Base-by-base conservation (phyloP, 2,113 vertebrate genomes). In the Myotis brandtii region DNA sequence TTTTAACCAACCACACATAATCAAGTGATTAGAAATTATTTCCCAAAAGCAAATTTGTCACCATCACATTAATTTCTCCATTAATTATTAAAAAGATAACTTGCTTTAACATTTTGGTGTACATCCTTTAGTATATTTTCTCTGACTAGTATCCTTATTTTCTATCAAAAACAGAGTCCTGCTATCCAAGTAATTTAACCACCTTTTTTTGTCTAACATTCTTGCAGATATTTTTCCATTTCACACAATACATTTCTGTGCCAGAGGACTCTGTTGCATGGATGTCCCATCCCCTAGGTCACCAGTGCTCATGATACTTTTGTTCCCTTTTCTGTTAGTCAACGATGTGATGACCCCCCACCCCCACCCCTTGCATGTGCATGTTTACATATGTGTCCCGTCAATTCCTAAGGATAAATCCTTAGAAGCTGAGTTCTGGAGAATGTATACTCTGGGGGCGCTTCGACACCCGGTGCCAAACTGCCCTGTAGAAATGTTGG, bases 1-100 rank as follows among this genome's bases (percentile, higher is more conserved):
- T 62, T 82, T 62, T 62, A 82, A 50, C 50, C 52, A 89, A 17
- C 37, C 62, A 79, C 52, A 86, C 16, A 64, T 87, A 89, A 82
- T 76, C 30, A 18, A 83, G 79, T 90, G 69, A 79, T 85, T 69
- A 72, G n/a, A 94, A 89, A 89, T 95, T 85, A 76, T 81, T 92
- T 25, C 52, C 64, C 12, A 12, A 75, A 83, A 69, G 72, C 93
- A 86, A 89, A 90, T 73, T 50, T 86, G 23, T 7, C 12, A 73
- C 9, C 66, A 66, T 66, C 0, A 11, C n/a, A 72, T 82, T 94
- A 37, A 81, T 89, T n/a, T 76, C 32, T 7, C 30, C 16, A 32
- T 48, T 76, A 48, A 76, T 76, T 32, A 76, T 18, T 76, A 76
- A 20, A 87, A 37, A 83, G 48, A 40, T 59, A 83, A 86, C 52